Evolutionary conservation across 2,113 vertebrate genomes (phyloP).

Genomic region (Eulemur macaco): DNA sequence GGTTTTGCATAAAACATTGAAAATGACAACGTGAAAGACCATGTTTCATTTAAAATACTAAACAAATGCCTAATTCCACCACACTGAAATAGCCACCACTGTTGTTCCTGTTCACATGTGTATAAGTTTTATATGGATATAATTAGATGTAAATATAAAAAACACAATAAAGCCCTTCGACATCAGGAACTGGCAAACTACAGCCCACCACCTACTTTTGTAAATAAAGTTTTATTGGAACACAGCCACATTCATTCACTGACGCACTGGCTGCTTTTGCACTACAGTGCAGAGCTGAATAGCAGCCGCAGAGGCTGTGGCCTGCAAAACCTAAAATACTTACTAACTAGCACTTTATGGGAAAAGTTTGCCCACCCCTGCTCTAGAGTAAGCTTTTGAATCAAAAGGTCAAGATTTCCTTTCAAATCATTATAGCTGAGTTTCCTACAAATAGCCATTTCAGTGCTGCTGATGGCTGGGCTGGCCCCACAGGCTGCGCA

Average conservation of each 20-base stretch:
- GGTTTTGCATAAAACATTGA: background rate
- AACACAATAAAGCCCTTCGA: background rate
- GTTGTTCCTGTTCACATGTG: background rate
- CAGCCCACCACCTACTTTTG: background rate
- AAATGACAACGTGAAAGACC: background rate
- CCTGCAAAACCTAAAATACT: background rate
- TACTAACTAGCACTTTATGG: background rate
- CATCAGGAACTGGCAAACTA: background rate
- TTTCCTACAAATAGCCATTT: background rate
- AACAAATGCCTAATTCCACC: background rate
- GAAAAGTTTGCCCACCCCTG: background rate
- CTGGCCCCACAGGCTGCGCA: background rate
- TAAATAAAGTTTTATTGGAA: constrained; percentile 7
- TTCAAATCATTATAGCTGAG: background rate
- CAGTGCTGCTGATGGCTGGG: background rate
- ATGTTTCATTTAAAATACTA: background rate
- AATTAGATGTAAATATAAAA: background rate
- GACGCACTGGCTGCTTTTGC: background rate
- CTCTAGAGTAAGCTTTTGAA: background rate
- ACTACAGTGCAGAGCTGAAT: background rate
- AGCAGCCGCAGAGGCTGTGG: background rate
- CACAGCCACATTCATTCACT: background rate
- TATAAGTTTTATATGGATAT: background rate
- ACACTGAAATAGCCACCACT: background rate
- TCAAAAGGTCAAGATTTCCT: background rate